phyloP scores from a whole-genome alignment of 2,797 vertebrate species.

The Muscicapa striata region DNA sequence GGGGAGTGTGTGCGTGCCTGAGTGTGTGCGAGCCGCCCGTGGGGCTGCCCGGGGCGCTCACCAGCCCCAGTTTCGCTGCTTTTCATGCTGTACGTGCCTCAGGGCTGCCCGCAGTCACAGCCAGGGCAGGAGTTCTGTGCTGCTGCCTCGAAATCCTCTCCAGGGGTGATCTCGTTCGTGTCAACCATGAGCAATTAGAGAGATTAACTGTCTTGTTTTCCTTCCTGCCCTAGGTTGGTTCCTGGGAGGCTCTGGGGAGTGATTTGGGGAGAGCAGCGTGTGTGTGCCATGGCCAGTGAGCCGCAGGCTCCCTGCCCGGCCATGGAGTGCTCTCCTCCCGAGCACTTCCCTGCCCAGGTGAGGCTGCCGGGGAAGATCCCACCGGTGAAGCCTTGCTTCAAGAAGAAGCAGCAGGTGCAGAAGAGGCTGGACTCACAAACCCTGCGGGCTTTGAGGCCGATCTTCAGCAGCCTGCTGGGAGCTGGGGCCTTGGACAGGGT shows the following conservation, averaged over 20 bases:
- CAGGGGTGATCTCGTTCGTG: conserved; percentile 58
- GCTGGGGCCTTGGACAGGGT: conserved; percentile 87
- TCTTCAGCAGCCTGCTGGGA: conserved; percentile 89
- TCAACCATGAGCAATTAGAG: conserved; percentile 54
- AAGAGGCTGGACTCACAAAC: conserved; percentile 89
- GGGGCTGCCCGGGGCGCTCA: conserved; percentile 59
- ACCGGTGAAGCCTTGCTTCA: conserved; percentile 92
- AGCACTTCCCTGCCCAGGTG: conserved; percentile 81
- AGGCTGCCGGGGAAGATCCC: conserved; percentile 89
- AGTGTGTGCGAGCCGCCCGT: neutral
- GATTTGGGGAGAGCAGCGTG: conserved; percentile 39
- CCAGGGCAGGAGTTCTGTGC: conserved; percentile 47
- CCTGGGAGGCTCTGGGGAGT: conserved; percentile 41
- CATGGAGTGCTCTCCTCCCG: conserved; percentile 64
- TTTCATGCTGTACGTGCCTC: conserved; percentile 64
- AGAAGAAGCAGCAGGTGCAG: conserved; percentile 91
- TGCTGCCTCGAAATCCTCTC: conserved; percentile 60
- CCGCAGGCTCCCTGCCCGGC: conserved; percentile 62
- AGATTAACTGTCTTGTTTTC: conserved; percentile 59
- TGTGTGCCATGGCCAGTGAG: conserved; percentile 81
- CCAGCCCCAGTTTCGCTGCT: conserved; percentile 44
- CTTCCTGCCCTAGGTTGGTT: conserved; percentile 46
- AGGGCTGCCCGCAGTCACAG: conserved; percentile 60
- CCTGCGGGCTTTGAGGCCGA: conserved; percentile 88
- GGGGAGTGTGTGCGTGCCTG: conserved; percentile 32